These are phyloP conservation scores for Arion vulgaris DNA, from an alignment of 1,140 invertebrate species.

Conservation along the genomic window DNA sequence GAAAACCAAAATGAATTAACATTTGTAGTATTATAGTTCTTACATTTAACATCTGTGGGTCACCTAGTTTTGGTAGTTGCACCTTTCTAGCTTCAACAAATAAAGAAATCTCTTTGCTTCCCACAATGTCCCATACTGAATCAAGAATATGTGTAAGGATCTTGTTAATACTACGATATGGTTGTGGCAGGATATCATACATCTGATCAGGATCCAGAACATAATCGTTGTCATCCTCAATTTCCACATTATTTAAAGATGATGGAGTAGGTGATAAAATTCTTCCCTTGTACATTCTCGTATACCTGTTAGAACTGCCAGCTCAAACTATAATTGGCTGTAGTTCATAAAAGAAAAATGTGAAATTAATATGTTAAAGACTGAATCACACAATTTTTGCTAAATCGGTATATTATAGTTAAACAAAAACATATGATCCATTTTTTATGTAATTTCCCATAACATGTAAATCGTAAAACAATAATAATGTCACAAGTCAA, in stretches of 20 bases:
- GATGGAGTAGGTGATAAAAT: slow-evolving; percentile 64
- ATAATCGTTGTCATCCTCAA: slow-evolving; percentile 69
- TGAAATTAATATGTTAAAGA: background rate
- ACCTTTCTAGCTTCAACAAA: slow-evolving; percentile 55
- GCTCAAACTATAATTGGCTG: background rate
- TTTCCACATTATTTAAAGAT: slow-evolving; percentile 56
- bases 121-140: slow-evolving; percentile 61
- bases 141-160: slow-evolving; percentile 60
- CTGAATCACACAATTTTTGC: background rate
- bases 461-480: background rate
- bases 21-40: too few species aligned
- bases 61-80: slow-evolving; percentile 59
- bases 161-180: slow-evolving; percentile 69
- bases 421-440: too few species aligned
- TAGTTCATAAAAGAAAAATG: background rate
- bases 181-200: slow-evolving; percentile 65
- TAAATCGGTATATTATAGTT: background rate
- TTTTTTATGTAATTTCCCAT: too few species aligned
- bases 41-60: slow-evolving; percentile 27
- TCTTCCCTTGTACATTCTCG: slow-evolving; percentile 65
- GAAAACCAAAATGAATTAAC: background rate
- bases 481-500: too few species aligned
- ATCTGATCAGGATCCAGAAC: slow-evolving; percentile 67
- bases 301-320: background rate
- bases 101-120: slow-evolving; percentile 54